Evolutionary conservation across 2,113 vertebrate species (phyloP), one percentile per base, ranked within the genome.

Genomic region (Probosciger aterrimus): DNA sequence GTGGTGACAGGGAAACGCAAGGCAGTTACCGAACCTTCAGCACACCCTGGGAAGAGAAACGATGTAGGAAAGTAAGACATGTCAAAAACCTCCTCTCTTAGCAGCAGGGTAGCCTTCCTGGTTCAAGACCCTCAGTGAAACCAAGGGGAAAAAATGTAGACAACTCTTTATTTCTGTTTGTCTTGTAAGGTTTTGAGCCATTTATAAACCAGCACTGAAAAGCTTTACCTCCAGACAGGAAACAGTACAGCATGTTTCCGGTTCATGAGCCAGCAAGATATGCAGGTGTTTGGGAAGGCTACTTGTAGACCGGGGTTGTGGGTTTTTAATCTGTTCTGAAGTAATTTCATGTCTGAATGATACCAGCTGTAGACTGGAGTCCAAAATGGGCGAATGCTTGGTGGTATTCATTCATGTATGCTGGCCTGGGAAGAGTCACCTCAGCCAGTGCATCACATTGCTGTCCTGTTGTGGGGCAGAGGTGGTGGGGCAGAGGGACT

Each of bases 371-470:
- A 82, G 52, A 25, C 46, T 0, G 2, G 35, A 69, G 52, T 47
- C 53, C 18, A 55, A 62, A 69, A 17, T 3, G 47, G n/a, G 49
- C 20, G 37, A 47, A 63, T 18, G 30, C 2, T 3, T 8, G 4
- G 3, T 3, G 7, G 31, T 22, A 46, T 62, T 80, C 19, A 5
- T 59, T 35, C 33, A 59, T 10, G 22, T 24, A 24, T 44, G 33
- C 20, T 0, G 2, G 7, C 5, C 23, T 41, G 17, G 46, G 57
- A 28, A 70, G 31, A 30, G 27, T 15, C 23, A 15, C 28, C 59
- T 81, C 25, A 68, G 28, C 43, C 2, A 4, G n/a, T 2, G 1
- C 9, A 7, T 2, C n/a, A 28, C 24, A 7, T 28, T 1, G 1
- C 30, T 41, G 23, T 28, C 60, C 46, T n/a, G 55, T 37, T 28